Percentiles rank a stretch among this genome's conserved stretches.
phyloP scores from a whole-genome alignment of 2,888 invertebrate species.

The Limenitis camilla region DNA sequence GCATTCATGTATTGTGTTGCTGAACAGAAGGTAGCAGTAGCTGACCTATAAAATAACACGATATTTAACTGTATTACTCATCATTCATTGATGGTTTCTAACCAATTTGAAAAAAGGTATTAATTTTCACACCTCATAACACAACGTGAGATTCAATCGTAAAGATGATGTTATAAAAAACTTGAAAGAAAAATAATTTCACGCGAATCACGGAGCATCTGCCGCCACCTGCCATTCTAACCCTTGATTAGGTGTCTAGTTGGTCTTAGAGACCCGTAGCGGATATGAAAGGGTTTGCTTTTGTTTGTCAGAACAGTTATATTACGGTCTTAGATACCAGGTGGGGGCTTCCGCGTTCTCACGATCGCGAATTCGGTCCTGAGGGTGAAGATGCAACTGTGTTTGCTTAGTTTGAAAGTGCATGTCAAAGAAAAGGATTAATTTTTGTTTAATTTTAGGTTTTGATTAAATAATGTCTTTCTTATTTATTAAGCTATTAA shows the following conservation, averaged over 20 bases:
- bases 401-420: conserved; percentile 30
- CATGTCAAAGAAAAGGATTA: neutral
- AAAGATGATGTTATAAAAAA: conserved; percentile 36
- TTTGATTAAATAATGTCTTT: neutral
- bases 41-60: neutral
- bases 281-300: conserved; percentile 57
- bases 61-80: neutral
- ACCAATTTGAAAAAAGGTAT: conserved; percentile 44
- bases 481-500: no score
- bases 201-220: conserved; percentile 68
- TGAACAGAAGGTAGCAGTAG: neutral
- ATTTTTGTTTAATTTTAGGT: neutral
- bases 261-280: conserved; percentile 47
- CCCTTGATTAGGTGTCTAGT: conserved; percentile 53
- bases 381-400: conserved; percentile 49
- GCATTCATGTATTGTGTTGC: neutral
- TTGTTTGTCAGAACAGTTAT: conserved; percentile 60
- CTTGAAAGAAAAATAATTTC: conserved; percentile 60
- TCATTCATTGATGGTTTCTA: conserved; percentile 10
- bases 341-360: conserved; percentile 63
- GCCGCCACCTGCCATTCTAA: conserved; percentile 62
- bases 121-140: conserved; percentile 67
- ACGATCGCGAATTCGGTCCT: conserved; percentile 52
- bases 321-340: conserved; percentile 54
- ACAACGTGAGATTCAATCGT: conserved; percentile 51